phyloP scores from a whole-genome alignment of 2,797 vertebrate species.

The Enteromius afrohamiltoni region DNA sequence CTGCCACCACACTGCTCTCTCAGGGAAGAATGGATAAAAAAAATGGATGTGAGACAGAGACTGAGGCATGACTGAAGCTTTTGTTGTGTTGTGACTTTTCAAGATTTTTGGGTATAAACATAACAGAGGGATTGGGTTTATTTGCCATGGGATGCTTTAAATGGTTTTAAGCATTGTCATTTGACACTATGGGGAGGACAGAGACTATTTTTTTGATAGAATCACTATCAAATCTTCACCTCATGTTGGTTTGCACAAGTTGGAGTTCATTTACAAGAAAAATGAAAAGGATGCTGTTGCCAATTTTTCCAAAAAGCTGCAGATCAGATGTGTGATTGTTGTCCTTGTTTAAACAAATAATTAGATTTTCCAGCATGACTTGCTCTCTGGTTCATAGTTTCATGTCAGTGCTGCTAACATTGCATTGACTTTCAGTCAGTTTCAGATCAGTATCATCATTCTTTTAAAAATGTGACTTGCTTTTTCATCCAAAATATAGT shows the following conservation, averaged over 20 bases:
- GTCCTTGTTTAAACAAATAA: constrained; percentile 55
- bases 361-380: constrained; percentile 61
- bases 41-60: background rate
- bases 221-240: constrained; percentile 1
- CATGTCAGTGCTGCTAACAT: constrained; percentile 65
- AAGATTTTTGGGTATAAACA: constrained; percentile 2
- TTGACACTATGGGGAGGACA: constrained; percentile 6
- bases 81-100: constrained; percentile 28
- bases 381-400: constrained; percentile 52
- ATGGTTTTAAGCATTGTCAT: constrained; percentile 28
- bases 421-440: constrained; percentile 30
- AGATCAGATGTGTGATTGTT: constrained; percentile 19
- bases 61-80: constrained; percentile 10
- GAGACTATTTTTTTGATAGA: background rate
- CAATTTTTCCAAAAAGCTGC: constrained; percentile 25
- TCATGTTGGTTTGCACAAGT: constrained; percentile 45
- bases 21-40: constrained; percentile 59
- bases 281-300: constrained; percentile 23
- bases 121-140: constrained; percentile 1
- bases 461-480: constrained; percentile 58
- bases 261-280: constrained; percentile 49
- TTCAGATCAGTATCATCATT: constrained; percentile 49
- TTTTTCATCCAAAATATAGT: constrained; percentile 61
- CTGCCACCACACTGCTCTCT: constrained; percentile 56
- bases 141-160: constrained; percentile 20